Base-by-base conservation (phyloP, 1,140 invertebrate genomes). In the Heliconius himera region DNA sequence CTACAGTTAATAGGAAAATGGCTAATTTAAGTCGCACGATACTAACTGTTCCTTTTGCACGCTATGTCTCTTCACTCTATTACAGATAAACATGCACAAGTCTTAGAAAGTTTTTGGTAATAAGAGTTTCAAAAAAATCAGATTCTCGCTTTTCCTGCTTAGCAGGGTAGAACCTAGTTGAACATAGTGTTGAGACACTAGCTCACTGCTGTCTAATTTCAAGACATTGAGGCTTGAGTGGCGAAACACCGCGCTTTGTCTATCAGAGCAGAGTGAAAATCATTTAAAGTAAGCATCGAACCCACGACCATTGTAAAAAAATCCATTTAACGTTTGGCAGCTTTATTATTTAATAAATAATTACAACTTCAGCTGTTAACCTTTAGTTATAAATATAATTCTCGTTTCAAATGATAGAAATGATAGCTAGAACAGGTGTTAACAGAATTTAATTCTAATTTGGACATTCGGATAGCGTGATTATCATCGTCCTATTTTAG, bases 41-140 rank as follows among this genome's bases (percentile, higher is more conserved):
- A 33, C 77, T 83, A 84, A 84, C 79, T 75, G 79, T 85, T 87
- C 83, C 83, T 87, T 88, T 86, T 82, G 81, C 88, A 89, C 85
- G 87, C 87, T 76, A 88, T 76, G 66, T 78, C 81, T 84, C 78
- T 76, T 74, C 66, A 70, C 75, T 3, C 49, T 81, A 86, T 85
- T 80, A 76, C 77, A 78, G 54, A 77, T 18, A 46, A 82, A 77
- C 83, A 86, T 82, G 82, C 60, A 81, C 77, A 78, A 56, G 56
- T 66, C 26, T 29, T 29, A 66, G 60, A 66, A 66, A 66, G 26
- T 56, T n/a, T 56, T 56, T 56, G 54, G 18, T 51, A 46, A 46
- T 13, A 46, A 46, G 8, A 2, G 3, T 13, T 3, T 13, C 3
- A 41, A 41, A 46, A n/a, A 13, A 46, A 46, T 13, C 1, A 2